phyloP scores from a whole-genome alignment of 2,113 vertebrate genomes.

The Origma solitaria region DNA sequence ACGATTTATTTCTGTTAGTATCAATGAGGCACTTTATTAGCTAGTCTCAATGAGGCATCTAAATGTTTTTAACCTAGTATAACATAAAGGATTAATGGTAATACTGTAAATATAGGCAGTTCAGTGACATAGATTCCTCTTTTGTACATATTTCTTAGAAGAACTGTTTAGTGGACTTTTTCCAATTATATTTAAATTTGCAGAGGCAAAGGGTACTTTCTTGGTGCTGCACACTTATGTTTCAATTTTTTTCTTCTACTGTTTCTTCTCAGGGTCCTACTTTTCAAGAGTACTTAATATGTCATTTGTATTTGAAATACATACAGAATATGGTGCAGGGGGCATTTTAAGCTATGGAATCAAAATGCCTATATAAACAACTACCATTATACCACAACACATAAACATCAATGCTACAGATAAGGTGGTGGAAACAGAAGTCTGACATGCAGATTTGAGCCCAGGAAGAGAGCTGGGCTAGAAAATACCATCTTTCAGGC shows the following conservation, averaged over 20 bases:
- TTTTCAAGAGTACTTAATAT: neutral
- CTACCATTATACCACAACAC: neutral
- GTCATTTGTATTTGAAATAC: neutral
- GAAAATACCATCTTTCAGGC: neutral
- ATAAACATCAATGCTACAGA: neutral
- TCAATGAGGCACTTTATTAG: neutral
- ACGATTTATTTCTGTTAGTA: neutral
- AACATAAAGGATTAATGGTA: neutral
- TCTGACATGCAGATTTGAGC: neutral
- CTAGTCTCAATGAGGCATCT: neutral
- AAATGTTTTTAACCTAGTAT: neutral
- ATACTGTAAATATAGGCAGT: neutral
- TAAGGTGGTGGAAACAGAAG: neutral
- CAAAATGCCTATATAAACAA: neutral
- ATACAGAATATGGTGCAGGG: neutral
- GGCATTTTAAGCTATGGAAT: neutral
- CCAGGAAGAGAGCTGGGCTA: neutral
- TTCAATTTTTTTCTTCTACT: neutral
- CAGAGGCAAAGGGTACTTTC: neutral
- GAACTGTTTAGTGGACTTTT: neutral
- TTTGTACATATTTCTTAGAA: neutral
- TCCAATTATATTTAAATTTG: neutral
- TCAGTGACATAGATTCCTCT: neutral
- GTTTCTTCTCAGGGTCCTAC: neutral
- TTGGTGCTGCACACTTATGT: neutral